Base-by-base conservation (phyloP, 1,140 invertebrate genomes). In the Sinella curviseta region DNA sequence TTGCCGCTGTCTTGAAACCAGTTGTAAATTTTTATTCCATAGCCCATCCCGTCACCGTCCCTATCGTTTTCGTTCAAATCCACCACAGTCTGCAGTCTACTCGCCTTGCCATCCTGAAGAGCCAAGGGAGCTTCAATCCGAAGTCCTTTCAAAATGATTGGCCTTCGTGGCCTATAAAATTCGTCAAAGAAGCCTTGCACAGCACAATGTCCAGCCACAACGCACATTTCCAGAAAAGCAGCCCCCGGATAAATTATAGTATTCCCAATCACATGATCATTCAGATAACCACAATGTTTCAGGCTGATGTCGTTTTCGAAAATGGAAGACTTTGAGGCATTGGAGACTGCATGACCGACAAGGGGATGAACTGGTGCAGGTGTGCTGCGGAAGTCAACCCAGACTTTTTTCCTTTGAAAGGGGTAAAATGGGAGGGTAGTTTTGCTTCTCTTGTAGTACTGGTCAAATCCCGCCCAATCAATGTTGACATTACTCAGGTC, bases 401-500 rank as follows among this genome's bases (percentile, higher is more conserved):
- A 70, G 30, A 70, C 30, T n/a, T 30, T 30, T 24, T 70, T 70
- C 24, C 30, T 30, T 4, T 70, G 12, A 8, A 70, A 31, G 24
- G 65, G 31, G n/a, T 70, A 33, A 70, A 70, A 70, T 12, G 65
- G 65, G 4, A 70, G 30, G 12, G 65, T n/a, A 30, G 31, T 30
- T 14, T 33, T 30, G 1, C 65, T 31, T 33, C 65, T 8, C 4
- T 70, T 33, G n/a, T 70, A 70, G 24, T 17, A 33, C 26, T 33
- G 65, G 31, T 70, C 65, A 33, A 70, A 70, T 70, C 31, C 65
- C 12, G 4, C 31, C 65, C 65, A 70, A 54, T 79, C 75, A 48
- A 82, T 79, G 16, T 35, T 48, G 8, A 74, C 81, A 16, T 74
- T 67, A 48, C 39, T 48, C 12, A 60, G 24, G 24, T 60, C 70